Evolutionary conservation across 2,797 vertebrate genomes (phyloP).

Genomic region (Muscicapa striata): DNA sequence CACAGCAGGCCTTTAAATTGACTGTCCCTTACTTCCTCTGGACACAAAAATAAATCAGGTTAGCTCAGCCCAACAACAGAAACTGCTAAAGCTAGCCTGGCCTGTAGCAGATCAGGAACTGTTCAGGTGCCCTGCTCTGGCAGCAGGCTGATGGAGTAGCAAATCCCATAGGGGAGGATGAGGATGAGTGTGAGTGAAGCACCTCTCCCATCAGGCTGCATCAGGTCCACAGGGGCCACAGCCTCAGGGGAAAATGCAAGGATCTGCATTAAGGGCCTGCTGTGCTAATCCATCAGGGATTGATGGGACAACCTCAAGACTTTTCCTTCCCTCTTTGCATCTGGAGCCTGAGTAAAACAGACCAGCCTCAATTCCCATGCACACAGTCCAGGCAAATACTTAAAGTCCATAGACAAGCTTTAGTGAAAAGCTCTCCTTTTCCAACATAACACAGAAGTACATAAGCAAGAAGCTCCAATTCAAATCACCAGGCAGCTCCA

Average conservation of each 20-base stretch:
- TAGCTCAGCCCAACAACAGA: background rate
- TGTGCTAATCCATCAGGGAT: background rate
- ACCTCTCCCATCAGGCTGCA: background rate
- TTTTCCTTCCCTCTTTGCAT: background rate
- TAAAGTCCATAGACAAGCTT: fast-evolving
- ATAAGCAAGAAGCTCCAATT: background rate
- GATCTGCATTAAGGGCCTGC: background rate
- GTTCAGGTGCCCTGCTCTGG: background rate
- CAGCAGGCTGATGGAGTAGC: background rate
- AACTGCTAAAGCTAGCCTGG: background rate
- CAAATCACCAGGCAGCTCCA: background rate
- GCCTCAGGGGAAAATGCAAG: background rate
- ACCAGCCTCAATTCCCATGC: background rate
- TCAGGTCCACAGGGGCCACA: background rate
- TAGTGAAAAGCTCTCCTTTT: background rate
- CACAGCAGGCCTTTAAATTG: background rate
- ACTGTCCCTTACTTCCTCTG: background rate
- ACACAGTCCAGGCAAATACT: background rate
- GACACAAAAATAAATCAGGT: background rate
- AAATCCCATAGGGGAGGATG: fast-evolving
- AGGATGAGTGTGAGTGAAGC: background rate
- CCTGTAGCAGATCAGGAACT: background rate
- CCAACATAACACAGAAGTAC: background rate
- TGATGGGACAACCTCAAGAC: background rate
- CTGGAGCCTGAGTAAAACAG: background rate